These are phyloP conservation scores for Aphidius ervi DNA, from an alignment of 1,140 invertebrate genomes.

Conservation along the genomic window DNA sequence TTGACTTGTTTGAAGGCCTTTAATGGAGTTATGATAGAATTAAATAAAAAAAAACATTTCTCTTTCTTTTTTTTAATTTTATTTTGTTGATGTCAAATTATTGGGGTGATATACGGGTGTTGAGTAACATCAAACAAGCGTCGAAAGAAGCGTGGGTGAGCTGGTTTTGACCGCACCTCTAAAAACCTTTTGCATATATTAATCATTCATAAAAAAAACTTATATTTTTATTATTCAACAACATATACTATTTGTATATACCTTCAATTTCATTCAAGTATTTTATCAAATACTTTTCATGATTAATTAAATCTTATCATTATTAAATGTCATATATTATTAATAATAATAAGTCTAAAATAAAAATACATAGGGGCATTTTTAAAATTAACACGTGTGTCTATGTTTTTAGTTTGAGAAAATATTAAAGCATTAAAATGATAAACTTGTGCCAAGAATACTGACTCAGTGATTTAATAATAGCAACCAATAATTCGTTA, in stretches of 20 bases:
- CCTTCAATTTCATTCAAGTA: too few relatives aligned
- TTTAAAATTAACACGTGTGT: too few relatives aligned
- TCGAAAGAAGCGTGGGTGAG: slow-evolving; percentile 38
- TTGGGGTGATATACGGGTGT: slow-evolving; percentile 22
- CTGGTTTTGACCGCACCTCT: slow-evolving; percentile 38
- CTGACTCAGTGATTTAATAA: slow-evolving; percentile 40
- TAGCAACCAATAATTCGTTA: slow-evolving; percentile 19
- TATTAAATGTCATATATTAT: too few relatives aligned
- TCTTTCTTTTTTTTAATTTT: not conserved
- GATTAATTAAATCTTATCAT: too few relatives aligned
- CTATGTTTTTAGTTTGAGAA: too few relatives aligned
- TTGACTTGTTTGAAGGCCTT: slow-evolving; percentile 7
- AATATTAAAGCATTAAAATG: too few relatives aligned
- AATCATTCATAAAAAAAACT: slow-evolving; percentile 16
- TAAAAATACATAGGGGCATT: too few relatives aligned
- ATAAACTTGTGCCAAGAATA: slow-evolving; percentile 27
- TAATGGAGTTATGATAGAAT: not conserved
- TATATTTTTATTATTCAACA: slow-evolving; percentile 14
- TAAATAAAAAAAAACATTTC: not conserved
- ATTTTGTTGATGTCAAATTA: slow-evolving; percentile 7
- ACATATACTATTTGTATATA: not conserved
- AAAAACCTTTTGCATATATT: slow-evolving; percentile 21
- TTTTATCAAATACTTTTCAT: too few relatives aligned
- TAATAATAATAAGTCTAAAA: too few relatives aligned
- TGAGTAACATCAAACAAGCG: slow-evolving; percentile 17